Conservation (phyloP, 2,113 vertebrate genomes). For the Macheiramphus alcinus region DNA sequence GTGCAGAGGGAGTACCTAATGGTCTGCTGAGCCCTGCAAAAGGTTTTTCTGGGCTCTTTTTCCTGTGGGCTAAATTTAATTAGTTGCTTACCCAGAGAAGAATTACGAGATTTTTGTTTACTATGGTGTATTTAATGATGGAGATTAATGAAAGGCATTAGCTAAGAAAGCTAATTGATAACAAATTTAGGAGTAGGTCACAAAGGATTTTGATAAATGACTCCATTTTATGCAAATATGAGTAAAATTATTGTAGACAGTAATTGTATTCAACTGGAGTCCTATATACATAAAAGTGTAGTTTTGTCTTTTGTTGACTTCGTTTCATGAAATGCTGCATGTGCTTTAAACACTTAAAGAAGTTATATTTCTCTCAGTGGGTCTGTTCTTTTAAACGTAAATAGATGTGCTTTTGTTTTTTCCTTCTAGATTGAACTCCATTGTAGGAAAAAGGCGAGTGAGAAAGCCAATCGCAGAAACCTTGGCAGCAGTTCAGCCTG, state of each 20-base stretch:
- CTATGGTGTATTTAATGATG: not conserved
- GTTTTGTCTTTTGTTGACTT: not conserved
- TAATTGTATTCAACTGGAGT: not conserved
- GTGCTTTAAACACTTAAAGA: not conserved
- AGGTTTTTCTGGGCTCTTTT: not conserved
- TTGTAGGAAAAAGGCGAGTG: not conserved
- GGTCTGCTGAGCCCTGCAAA: not conserved
- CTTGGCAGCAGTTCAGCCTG: not conserved
- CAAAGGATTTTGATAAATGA: not conserved
- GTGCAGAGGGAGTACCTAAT: not conserved
- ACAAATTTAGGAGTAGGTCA: not conserved
- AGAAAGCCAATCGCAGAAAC: not conserved
- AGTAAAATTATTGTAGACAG: not conserved
- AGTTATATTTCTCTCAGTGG: not conserved
- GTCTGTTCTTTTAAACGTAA: not conserved
- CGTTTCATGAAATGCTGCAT: not conserved
- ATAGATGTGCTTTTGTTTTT: not conserved
- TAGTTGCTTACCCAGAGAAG: not conserved
- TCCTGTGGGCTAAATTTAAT: not conserved
- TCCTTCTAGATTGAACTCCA: not conserved
- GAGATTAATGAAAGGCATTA: constrained; percentile 12
- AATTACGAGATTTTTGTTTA: not conserved
- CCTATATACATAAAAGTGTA: not conserved
- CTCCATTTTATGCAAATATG: not conserved
- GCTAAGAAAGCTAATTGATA: not conserved